Evolutionary conservation across 64 coral and sea anemone species (phyloP), one percentile per base, ranked within the genome.

Genomic region (Pocillopora verrucosa): DNA sequence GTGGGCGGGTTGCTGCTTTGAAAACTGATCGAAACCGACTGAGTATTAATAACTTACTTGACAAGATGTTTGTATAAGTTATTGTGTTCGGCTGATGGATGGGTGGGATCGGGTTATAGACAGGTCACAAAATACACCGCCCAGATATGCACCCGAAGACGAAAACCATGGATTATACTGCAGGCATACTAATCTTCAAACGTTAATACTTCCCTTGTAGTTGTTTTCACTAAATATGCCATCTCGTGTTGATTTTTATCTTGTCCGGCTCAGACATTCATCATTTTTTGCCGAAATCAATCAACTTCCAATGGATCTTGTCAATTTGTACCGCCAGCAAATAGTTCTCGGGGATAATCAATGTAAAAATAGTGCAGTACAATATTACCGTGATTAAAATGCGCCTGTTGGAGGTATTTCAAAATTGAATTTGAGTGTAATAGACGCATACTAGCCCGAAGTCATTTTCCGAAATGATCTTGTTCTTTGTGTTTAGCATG

Each of bases 11-110:
- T 85, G 82, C 72, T 85, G 82, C n/a, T 72, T 72, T 85, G 80
- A 83, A 70, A 85, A 41, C 72, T 85, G 82, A 85, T 70, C 82
- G 64, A 85, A 17, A 56, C 82, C 82, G 45, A 85, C 82, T 22
- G 82, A 85, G 82, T 72, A 72, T 72, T 85, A 72, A 85, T 85
- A 63, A 70, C 72, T 56, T 22, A 37, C 41, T 72, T 85, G 82
- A 85, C 82, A 85, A 85, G 82, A 85, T 85, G 63, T 85, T 72
- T 85, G 65, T 65, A 85, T 85, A 72, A 72, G 82, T 85, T 85
- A 57, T 72, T 72, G 63, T 85, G 64, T 85, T 72, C 19, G 5
- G 1, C 9, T 68, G 64, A 85, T 72, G 65, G 82, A 20, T 85
- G 82, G 82, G 63, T 13, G 36, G 82, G 67, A 70, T 70, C 4